Conservation (phyloP, 1,140 invertebrate genomes). For the Drosophila willistoni region DNA sequence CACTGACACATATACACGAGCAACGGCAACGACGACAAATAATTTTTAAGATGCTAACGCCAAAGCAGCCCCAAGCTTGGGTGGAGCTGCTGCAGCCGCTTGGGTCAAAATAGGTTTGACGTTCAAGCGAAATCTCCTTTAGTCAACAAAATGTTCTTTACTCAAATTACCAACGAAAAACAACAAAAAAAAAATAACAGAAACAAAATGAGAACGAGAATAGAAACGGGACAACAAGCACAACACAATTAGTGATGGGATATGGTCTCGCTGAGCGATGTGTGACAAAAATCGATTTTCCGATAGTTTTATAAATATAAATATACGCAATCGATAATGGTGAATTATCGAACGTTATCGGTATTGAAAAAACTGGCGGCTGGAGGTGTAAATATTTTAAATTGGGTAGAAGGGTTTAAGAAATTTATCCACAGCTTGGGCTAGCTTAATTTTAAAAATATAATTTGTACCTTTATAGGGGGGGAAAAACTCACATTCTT, state of each 20-base stretch:
- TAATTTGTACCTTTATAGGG: no score
- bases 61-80: slow-evolving; percentile 10
- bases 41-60: slow-evolving; percentile 10
- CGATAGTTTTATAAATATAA: not conserved
- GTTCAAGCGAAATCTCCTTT: not conserved
- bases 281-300: slow-evolving; percentile 21
- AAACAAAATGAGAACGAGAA: slow-evolving; percentile 33
- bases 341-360: no score
- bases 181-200: slow-evolving; percentile 38
- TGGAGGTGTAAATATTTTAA: no score
- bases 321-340: no score
- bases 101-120: not conserved
- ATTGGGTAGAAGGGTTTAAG: no score
- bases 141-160: slow-evolving; percentile 21
- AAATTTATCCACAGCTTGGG: no score
- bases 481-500: no score
- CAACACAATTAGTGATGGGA: slow-evolving; percentile 35
- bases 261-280: no score
- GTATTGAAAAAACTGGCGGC: no score
- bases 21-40: slow-evolving; percentile 27
- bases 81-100: slow-evolving; percentile 9
- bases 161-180: slow-evolving; percentile 21
- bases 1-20: slow-evolving; percentile 35
- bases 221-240: slow-evolving; percentile 34
- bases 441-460: no score